phyloP scores from a whole-genome alignment of 2,888 invertebrate species.

The Apodemia mormo region DNA sequence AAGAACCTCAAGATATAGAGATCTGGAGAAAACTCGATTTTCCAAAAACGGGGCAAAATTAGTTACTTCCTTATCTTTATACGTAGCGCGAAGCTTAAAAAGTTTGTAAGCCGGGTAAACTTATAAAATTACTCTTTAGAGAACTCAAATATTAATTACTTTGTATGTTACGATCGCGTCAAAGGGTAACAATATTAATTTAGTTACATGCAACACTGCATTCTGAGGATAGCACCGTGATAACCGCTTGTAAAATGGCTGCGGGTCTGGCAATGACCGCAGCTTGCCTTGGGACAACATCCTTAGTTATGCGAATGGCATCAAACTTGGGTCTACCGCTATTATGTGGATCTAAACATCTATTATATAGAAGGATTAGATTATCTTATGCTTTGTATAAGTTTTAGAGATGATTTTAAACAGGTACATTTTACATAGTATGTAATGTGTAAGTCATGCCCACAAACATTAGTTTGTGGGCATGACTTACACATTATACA shows the following conservation, averaged over 20 bases:
- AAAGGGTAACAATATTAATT: conserved; percentile 41
- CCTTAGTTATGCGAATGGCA: conserved; percentile 58
- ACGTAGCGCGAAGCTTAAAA: no score
- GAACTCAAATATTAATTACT: conserved; percentile 27
- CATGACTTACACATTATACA: no score
- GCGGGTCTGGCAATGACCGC: conserved; percentile 56
- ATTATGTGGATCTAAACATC: conserved; percentile 24
- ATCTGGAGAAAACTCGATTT: no score
- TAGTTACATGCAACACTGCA: conserved; percentile 40
- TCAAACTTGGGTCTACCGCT: conserved; percentile 35
- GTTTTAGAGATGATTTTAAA: no score
- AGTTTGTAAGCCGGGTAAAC: no score
- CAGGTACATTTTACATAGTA: no score
- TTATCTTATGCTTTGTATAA: background rate
- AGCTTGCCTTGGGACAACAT: conserved; percentile 50
- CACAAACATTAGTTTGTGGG: no score
- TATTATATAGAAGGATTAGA: background rate
- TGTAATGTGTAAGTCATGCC: no score
- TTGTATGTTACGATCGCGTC: conserved; percentile 34
- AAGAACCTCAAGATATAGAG: no score
- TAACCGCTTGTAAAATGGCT: conserved; percentile 58
- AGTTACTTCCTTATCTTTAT: no score
- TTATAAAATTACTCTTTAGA: conserved; percentile 30
- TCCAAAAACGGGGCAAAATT: no score
- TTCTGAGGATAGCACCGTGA: conserved; percentile 50